Conservation (phyloP, 2,888 invertebrate genomes). For the Drosophila setosimentum region DNA sequence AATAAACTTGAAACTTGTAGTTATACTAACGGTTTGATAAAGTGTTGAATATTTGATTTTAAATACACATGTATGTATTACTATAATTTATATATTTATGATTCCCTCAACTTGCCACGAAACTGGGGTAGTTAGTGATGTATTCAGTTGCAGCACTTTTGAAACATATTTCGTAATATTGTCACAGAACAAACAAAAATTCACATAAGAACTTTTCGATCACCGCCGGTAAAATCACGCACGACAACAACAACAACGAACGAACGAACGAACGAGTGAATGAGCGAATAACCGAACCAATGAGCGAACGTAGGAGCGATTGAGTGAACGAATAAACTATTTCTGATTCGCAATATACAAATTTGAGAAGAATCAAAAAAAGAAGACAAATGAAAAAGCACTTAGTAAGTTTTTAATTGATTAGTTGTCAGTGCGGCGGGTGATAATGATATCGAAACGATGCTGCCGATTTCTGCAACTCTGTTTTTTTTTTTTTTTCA, state of each 20-base stretch:
- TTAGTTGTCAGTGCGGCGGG: not conserved
- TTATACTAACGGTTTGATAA: conserved; percentile 8
- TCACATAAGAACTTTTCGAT: conserved; percentile 58
- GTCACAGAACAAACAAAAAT: conserved; percentile 68
- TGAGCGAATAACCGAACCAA: not conserved
- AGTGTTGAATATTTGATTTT: conserved; percentile 12
- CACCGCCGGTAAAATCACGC: conserved; percentile 70
- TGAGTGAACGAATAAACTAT: not conserved
- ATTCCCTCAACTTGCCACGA: not conserved
- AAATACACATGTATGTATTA: conserved; percentile 4
- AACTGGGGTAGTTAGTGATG: conserved; percentile 7
- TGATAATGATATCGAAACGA: conserved; percentile 16
- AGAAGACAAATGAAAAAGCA: conserved; percentile 10
- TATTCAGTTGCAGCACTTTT: conserved; percentile 27
- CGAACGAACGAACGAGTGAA: not conserved
- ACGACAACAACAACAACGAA: conserved; percentile 13
- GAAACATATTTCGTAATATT: conserved; percentile 29
- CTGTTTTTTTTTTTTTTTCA: conserved; percentile 23
- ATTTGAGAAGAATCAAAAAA: conserved; percentile 2
- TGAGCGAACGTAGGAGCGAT: not conserved
- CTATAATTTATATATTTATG: not conserved
- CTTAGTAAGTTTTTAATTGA: not conserved
- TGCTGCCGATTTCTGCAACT: conserved; percentile 21
- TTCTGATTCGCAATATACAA: not conserved
- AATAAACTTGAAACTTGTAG: conserved; percentile 14